phyloP scores from a whole-genome alignment of 2,888 invertebrate genomes.

The Tethea ocularis region DNA sequence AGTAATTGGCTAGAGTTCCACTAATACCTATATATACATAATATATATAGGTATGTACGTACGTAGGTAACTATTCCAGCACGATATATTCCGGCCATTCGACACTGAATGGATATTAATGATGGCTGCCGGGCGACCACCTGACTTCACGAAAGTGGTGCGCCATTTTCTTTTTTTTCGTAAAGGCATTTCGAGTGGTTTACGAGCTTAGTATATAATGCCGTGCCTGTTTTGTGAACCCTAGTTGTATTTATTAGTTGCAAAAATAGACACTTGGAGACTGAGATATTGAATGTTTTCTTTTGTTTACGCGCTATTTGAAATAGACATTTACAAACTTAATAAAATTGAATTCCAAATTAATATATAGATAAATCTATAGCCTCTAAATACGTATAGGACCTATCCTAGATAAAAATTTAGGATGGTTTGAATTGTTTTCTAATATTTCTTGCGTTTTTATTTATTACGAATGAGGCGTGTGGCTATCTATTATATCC shows the following conservation, averaged over 20 bases:
- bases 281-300: slow-evolving; percentile 3
- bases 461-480: too few species aligned
- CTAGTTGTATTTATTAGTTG: slow-evolving; percentile 9
- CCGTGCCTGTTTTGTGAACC: slow-evolving; percentile 18
- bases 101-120: slow-evolving; percentile 78
- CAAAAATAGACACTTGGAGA: slow-evolving; percentile 2
- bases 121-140: slow-evolving; percentile 66
- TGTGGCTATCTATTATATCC: too few species aligned
- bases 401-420: too few species aligned
- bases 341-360: too few species aligned
- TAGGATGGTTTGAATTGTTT: too few species aligned
- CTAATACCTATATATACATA: background rate
- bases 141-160: slow-evolving; percentile 68
- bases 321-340: too few species aligned
- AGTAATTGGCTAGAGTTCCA: background rate
- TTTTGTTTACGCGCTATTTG: background rate
- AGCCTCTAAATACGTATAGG: too few species aligned
- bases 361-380: too few species aligned
- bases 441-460: too few species aligned
- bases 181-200: slow-evolving; percentile 52
- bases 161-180: slow-evolving; percentile 58
- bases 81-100: slow-evolving; percentile 53
- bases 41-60: slow-evolving; percentile 26
- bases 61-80: slow-evolving; percentile 27
- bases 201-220: slow-evolving; percentile 48